Conservation (phyloP, 2,113 vertebrate species). For the Microtus richardsoni region DNA sequence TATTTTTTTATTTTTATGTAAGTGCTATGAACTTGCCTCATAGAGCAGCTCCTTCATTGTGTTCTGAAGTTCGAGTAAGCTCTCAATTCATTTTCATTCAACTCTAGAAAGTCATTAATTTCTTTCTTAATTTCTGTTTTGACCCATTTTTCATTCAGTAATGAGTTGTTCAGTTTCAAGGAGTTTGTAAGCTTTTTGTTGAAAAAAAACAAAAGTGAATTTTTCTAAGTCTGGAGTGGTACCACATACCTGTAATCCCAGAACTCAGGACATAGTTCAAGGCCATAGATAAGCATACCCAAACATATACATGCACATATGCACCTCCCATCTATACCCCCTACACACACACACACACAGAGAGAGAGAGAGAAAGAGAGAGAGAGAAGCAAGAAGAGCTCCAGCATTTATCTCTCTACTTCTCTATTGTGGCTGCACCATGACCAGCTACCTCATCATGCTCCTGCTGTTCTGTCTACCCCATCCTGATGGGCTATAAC, state of each 20-base stretch:
- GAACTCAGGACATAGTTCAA: background rate
- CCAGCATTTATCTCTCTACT: background rate
- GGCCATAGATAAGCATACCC: background rate
- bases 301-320: background rate
- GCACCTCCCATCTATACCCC: background rate
- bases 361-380: background rate
- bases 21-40: background rate
- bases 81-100: background rate
- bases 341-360: background rate
- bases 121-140: background rate
- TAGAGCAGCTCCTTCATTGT: background rate
- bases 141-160: background rate
- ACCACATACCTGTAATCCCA: background rate
- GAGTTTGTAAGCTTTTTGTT: background rate
- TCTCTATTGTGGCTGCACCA: no score
- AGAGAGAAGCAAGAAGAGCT: accelerated
- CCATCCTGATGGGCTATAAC: background rate
- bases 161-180: background rate
- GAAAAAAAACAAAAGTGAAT: background rate
- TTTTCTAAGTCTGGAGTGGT: background rate
- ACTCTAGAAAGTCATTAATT: background rate
- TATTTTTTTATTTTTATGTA: background rate
- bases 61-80: background rate
- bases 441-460: background rate
- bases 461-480: background rate